Evolutionary conservation across 2,797 vertebrate genomes (phyloP).

Genomic region (Artibeus jamaicensis): DNA sequence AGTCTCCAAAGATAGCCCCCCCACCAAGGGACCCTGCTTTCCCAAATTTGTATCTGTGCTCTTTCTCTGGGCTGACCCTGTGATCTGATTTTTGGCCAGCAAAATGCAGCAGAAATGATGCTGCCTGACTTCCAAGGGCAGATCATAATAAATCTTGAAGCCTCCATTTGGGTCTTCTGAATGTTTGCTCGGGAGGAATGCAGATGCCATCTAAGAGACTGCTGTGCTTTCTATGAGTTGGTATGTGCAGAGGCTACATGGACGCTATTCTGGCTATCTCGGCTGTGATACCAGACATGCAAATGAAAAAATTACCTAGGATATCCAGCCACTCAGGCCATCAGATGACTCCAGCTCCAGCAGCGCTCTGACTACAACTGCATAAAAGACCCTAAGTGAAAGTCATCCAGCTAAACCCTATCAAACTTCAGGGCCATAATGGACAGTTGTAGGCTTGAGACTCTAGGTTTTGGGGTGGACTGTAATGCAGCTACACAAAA

Average conservation of each 20-base stretch:
- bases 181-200: not conserved
- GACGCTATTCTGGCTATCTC: not conserved
- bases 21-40: not conserved
- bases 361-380: not conserved
- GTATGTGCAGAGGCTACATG: fast-evolving
- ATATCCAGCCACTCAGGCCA: not conserved
- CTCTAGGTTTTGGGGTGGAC: not conserved
- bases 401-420: not conserved
- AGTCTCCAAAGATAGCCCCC: not conserved
- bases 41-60: not conserved
- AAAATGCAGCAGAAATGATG: not conserved
- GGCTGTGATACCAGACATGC: not conserved
- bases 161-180: not conserved
- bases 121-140: not conserved
- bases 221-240: not conserved
- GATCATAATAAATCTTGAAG: not conserved
- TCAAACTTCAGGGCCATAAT: not conserved
- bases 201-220: not conserved
- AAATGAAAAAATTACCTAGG: not conserved
- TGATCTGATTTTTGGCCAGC: not conserved
- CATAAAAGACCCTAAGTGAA: not conserved
- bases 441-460: not conserved
- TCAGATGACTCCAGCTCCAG: not conserved
- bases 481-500: not conserved
- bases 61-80: not conserved